These are phyloP conservation scores for Diadromus collaris DNA, from an alignment of 2,888 invertebrate genomes.

Conservation along the genomic window DNA sequence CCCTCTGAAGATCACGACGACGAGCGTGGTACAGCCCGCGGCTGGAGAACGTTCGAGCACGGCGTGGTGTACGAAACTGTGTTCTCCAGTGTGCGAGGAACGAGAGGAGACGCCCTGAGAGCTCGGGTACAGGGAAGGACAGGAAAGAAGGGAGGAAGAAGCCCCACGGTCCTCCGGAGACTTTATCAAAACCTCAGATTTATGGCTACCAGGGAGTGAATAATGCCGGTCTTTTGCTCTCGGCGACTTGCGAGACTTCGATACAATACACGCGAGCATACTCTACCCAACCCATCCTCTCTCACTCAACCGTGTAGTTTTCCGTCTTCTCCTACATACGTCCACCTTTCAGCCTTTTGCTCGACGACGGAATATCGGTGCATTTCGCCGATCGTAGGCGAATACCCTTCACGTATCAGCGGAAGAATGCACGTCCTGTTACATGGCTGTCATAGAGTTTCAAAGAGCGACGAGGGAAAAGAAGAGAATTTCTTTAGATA, in stretches of 20 bases:
- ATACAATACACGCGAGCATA: conserved; percentile 37
- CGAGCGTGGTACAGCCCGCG: conserved; percentile 52
- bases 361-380: conserved; percentile 2
- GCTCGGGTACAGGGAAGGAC: conserved; percentile 4
- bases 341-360: conserved; percentile 10
- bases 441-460: not conserved
- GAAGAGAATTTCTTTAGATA: not conserved
- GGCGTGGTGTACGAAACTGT: conserved; percentile 5
- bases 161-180: conserved; percentile 56
- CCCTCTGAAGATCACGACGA: conserved; percentile 57
- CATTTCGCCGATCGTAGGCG: conserved; percentile 1
- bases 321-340: not conserved
- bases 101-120: not conserved
- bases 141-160: conserved; percentile 33
- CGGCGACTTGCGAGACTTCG: conserved; percentile 38
- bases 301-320: not conserved
- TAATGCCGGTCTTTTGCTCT: conserved; percentile 62
- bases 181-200: conserved; percentile 70
- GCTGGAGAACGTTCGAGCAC: conserved; percentile 47
- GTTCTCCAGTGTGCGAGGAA: conserved; percentile 4
- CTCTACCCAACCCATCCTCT: not conserved
- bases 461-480: not conserved
- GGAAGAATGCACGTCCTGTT: conserved; percentile 1
- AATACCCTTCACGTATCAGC: not conserved
- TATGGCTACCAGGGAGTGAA: conserved; percentile 64